These are phyloP conservation scores for Elephantulus edwardii DNA, from an alignment of 2,113 vertebrate genomes.

Conservation along the genomic window DNA sequence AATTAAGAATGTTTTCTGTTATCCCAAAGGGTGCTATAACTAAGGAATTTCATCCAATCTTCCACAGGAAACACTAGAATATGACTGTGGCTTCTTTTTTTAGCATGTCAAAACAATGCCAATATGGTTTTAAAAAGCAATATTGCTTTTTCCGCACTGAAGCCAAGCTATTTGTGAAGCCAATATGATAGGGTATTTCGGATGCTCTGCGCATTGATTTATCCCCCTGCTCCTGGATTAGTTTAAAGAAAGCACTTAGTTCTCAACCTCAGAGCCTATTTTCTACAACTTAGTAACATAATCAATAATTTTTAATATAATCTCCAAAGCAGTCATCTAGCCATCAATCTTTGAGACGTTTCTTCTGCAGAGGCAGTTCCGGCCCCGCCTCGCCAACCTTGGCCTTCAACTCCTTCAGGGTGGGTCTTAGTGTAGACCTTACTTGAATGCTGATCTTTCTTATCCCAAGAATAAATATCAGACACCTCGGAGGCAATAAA, in stretches of 20 bases:
- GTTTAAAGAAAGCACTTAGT: constrained; percentile 71
- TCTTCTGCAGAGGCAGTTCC: constrained; percentile 34
- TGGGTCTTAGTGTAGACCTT: background rate
- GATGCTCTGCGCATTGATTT: constrained; percentile 65
- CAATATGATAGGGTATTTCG: constrained; percentile 45
- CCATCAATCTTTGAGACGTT: constrained; percentile 48
- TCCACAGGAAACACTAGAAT: constrained; percentile 57
- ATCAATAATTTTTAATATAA: constrained; percentile 72
- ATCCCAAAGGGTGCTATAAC: background rate
- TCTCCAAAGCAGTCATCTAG: constrained; percentile 65
- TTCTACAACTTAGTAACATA: constrained; percentile 52
- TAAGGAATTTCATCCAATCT: constrained; percentile 34
- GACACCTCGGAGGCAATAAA: background rate
- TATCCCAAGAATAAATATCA: background rate
- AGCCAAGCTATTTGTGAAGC: constrained; percentile 52
- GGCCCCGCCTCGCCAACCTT: accelerated
- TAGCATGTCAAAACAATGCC: constrained; percentile 46
- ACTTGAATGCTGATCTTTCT: background rate
- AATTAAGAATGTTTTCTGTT: background rate
- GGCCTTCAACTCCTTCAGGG: background rate
- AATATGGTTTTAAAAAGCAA: constrained; percentile 42
- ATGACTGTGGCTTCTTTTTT: constrained; percentile 25
- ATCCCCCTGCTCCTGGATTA: constrained; percentile 54
- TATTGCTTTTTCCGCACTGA: constrained; percentile 57
- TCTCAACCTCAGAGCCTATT: constrained; percentile 63